Percentiles rank a stretch among this genome's conserved stretches.
Conservation (phyloP, 2,113 vertebrate genomes). For the Albula goreensis region DNA sequence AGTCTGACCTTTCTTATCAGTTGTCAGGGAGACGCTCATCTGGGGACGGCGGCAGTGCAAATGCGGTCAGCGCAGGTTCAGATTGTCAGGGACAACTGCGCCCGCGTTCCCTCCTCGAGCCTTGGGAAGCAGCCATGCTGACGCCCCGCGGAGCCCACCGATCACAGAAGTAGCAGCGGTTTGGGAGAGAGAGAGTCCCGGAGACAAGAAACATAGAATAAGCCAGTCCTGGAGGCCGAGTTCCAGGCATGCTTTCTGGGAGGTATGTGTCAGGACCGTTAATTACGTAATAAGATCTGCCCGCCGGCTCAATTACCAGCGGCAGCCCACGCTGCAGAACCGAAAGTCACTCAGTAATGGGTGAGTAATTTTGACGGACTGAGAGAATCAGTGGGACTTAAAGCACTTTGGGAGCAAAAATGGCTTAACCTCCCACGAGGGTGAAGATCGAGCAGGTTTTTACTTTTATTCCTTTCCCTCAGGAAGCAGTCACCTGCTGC, state of each 20-base stretch:
- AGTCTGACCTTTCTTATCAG: background rate
- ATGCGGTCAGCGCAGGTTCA: background rate
- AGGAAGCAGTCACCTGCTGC: background rate
- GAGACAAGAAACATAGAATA: background rate
- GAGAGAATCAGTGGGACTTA: background rate
- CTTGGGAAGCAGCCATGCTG: background rate
- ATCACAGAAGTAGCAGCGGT: background rate
- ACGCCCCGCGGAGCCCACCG: background rate
- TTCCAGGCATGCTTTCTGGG: background rate
- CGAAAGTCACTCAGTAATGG: too few relatives aligned
- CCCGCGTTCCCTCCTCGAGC: background rate
- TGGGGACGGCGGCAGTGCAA: background rate
- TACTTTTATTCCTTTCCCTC: background rate
- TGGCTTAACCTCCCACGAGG: too few relatives aligned
- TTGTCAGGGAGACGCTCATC: background rate
- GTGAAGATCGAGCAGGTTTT: too few relatives aligned
- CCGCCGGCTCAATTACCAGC: background rate
- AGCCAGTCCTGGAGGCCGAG: background rate
- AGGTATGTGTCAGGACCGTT: background rate
- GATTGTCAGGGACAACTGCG: background rate
- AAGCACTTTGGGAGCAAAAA: background rate
- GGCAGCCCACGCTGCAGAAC: background rate
- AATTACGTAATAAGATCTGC: conserved; percentile 1
- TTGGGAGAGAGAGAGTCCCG: background rate
- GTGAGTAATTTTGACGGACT: background rate